A percentile compares a stretch with the other conserved stretches of the same genome.
phyloP scores from a whole-genome alignment of 2,113 vertebrate species.

The Arenaria interpres region DNA sequence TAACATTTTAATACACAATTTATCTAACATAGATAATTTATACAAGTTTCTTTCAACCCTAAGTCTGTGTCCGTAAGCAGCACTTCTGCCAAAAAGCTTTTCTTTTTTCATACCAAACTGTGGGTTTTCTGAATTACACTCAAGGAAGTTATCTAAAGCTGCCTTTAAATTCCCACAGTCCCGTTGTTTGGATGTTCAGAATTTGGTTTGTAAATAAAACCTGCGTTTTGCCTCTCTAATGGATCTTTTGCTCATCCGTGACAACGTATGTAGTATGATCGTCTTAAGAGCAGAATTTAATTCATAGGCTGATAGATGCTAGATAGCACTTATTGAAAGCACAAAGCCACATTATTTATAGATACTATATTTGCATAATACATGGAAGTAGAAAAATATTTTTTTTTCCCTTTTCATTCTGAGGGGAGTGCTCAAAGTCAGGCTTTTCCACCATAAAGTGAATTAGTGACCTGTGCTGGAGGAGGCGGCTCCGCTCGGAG shows the following conservation, averaged over 20 bases:
- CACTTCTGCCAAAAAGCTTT: neutral
- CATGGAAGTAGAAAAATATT: neutral
- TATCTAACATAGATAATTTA: conserved; percentile 54
- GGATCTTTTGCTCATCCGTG: neutral
- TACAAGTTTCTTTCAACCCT: neutral
- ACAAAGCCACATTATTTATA: conserved; percentile 35
- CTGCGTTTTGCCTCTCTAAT: neutral
- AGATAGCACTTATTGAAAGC: neutral
- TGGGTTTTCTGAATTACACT: neutral
- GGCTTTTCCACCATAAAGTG: rapidly evolving
- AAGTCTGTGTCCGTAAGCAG: neutral
- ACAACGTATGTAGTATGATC: rapidly evolving
- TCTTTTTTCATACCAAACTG: neutral
- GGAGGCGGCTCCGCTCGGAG: rapidly evolving
- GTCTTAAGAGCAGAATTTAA: neutral
- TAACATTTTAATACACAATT: conserved; percentile 53
- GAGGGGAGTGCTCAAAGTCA: neutral
- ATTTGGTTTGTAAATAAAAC: neutral
- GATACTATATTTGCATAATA: conserved; percentile 22
- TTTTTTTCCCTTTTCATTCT: neutral
- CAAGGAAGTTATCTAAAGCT: neutral
- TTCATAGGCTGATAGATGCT: neutral
- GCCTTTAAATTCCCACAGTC: neutral
- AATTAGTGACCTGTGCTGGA: neutral
- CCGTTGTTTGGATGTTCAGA: neutral